A percentile compares a stretch with the other conserved stretches of the same genome.
These are phyloP conservation scores for Achatina immaculata DNA, from an alignment of 1,140 invertebrate genomes.

Conservation along the genomic window DNA sequence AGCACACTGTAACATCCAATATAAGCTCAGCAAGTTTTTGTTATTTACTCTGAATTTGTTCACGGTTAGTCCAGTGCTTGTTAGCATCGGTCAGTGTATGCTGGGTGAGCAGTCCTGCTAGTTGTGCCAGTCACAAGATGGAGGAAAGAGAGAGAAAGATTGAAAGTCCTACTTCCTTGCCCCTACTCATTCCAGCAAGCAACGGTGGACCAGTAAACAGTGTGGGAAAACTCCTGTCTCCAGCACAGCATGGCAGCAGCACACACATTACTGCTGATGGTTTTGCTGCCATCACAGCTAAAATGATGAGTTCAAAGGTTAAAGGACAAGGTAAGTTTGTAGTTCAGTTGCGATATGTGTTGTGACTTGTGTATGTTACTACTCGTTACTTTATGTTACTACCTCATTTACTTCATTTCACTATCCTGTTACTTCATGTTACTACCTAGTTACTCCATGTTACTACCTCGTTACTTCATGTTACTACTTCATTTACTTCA, in stretches of 20 bases:
- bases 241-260: neutral
- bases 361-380: neutral
- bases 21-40: no score
- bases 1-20: no score
- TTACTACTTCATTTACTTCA: no score
- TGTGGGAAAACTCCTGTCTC: neutral
- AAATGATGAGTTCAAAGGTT: conserved; percentile 16
- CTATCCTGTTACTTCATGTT: no score
- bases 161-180: neutral
- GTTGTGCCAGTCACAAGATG: neutral
- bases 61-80: no score
- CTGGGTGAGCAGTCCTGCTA: no score
- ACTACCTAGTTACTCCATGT: no score
- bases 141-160: neutral
- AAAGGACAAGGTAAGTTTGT: conserved; percentile 25
- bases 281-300: conserved; percentile 13
- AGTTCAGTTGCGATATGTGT: neutral
- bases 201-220: neutral
- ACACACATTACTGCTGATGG: neutral
- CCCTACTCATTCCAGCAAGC: neutral
- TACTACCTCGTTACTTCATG: no score
- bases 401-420: no score
- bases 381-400: neutral
- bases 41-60: no score
- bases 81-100: no score